Evolutionary conservation across 2,797 vertebrate species (phyloP).

Genomic region (Eupleurogrammus muticus): DNA sequence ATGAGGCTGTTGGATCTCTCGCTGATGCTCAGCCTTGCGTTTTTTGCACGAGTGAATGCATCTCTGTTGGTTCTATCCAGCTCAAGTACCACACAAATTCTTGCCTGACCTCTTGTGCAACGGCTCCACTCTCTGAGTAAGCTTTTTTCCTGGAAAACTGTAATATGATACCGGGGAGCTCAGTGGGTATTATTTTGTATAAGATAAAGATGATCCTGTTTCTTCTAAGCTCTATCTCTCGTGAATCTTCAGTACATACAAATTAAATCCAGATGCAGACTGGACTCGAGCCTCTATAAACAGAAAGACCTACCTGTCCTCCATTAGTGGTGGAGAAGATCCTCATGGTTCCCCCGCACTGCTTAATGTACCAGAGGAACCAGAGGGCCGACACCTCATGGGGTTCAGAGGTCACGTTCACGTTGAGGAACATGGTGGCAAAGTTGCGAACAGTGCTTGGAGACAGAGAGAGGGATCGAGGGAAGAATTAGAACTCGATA

Average conservation of each 20-base stretch:
- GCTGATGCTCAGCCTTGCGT: neutral
- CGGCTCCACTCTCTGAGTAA: no score
- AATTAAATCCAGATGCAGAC: neutral
- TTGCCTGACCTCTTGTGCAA: neutral
- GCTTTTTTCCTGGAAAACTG: neutral
- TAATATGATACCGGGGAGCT: neutral
- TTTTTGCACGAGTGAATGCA: neutral
- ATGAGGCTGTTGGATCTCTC: conserved; percentile 1
- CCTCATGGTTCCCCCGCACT: conserved; percentile 94
- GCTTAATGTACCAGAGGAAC: conserved; percentile 98
- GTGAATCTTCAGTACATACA: neutral
- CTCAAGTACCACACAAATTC: neutral
- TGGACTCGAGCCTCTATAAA: neutral
- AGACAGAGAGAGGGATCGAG: neutral
- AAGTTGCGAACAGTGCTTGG: conserved; percentile 86
- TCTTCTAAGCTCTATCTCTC: neutral
- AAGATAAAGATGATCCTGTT: neutral
- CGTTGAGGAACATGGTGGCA: conserved; percentile 93
- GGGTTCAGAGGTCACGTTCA: conserved; percentile 95
- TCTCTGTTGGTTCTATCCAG: neutral
- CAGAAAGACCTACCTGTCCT: conserved; percentile 88
- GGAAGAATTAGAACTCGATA: neutral
- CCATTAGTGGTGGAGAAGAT: conserved; percentile 95
- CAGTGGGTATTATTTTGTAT: neutral
- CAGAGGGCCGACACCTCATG: conserved; percentile 97